Percentiles rank a stretch among this genome's conserved stretches.
Conservation (phyloP, 2,797 vertebrate species). For the Oophaga sylvatica region DNA sequence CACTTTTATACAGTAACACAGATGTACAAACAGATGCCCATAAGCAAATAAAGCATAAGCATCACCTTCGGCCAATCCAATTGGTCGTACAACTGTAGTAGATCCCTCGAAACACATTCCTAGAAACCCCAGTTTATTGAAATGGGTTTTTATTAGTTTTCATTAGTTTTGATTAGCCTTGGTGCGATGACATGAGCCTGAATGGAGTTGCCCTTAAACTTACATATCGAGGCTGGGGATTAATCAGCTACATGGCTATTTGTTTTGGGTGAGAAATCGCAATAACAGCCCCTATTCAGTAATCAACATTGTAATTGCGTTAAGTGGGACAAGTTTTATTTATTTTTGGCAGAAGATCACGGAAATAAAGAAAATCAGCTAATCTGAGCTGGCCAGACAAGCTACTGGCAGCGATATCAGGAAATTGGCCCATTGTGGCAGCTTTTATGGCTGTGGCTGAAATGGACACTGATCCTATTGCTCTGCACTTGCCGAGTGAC, state of each 20-base stretch:
- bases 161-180: no score
- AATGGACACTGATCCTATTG: slow-evolving; percentile 11
- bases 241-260: not conserved
- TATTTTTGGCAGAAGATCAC: slow-evolving; percentile 1
- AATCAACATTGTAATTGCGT: not conserved
- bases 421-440: not conserved
- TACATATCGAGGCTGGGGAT: not conserved
- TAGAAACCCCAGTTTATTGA: no score
- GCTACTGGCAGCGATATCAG: not conserved
- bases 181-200: not conserved
- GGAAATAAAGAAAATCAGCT: not conserved
- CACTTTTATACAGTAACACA: no score
- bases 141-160: no score
- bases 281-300: not conserved
- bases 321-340: not conserved
- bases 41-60: no score
- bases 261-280: not conserved
- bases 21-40: no score
- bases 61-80: no score
- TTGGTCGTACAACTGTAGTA: no score
- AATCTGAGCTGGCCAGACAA: slow-evolving; percentile 5
- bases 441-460: not conserved
- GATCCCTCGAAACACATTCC: no score
- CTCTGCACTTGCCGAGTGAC: not conserved
- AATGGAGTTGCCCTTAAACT: not conserved